Conservation (phyloP, 2,797 vertebrate species). For the Gambusia yucatana region DNA sequence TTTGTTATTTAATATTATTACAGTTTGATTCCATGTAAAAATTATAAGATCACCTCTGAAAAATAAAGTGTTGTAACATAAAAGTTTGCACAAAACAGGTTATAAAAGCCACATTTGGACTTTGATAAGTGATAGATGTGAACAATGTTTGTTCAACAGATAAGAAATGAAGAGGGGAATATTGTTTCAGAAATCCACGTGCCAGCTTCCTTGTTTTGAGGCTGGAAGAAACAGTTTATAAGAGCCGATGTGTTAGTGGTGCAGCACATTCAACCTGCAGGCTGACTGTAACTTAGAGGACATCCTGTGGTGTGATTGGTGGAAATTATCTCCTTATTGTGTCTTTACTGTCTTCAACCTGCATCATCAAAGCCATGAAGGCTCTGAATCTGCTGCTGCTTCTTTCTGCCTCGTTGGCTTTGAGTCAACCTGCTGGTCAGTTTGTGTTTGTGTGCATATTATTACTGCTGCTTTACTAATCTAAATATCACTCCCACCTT, state of each 20-base stretch:
- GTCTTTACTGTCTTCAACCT: neutral
- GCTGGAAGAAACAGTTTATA: neutral
- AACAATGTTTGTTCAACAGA: neutral
- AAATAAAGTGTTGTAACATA: neutral
- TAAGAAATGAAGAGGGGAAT: neutral
- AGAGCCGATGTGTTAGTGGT: neutral
- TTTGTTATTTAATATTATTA: neutral
- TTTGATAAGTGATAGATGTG: neutral
- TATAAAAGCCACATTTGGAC: neutral
- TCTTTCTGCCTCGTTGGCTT: neutral
- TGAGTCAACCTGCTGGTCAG: constrained; percentile 5
- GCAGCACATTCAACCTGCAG: neutral
- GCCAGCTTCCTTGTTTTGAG: neutral
- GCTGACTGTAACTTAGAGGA: neutral
- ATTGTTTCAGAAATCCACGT: neutral
- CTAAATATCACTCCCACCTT: neutral
- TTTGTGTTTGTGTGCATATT: neutral
- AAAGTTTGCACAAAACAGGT: neutral
- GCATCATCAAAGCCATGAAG: constrained; percentile 7
- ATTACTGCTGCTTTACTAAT: neutral
- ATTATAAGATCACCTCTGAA: neutral
- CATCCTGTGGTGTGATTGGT: neutral
- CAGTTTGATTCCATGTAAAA: neutral
- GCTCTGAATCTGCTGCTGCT: neutral
- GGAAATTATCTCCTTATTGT: no score